Evolutionary conservation across 2,888 invertebrate genomes (phyloP).

Genomic region (Eumacrocentrus americanus): DNA sequence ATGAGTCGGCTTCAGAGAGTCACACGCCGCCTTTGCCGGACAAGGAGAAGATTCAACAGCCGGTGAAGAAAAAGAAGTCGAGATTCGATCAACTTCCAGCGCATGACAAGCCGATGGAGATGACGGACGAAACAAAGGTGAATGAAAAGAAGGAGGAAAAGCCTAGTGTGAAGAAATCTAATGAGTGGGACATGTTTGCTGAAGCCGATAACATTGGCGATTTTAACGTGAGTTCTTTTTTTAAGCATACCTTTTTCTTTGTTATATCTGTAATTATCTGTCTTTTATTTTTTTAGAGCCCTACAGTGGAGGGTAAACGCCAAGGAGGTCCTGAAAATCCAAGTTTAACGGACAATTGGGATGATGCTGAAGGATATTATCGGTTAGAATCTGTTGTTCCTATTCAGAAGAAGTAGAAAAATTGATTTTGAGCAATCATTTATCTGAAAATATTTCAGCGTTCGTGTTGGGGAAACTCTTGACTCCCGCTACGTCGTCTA

Average conservation of each 20-base stretch:
- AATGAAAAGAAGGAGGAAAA: slow-evolving; percentile 50
- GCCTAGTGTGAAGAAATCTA: slow-evolving; percentile 62
- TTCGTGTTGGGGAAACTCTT: slow-evolving; percentile 91
- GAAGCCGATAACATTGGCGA: slow-evolving; percentile 86
- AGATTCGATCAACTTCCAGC: slow-evolving; percentile 44
- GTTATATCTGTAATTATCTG: slow-evolving; percentile 25
- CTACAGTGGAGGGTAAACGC: slow-evolving; percentile 67
- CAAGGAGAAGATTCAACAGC: slow-evolving; percentile 48
- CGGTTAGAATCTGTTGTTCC: slow-evolving; percentile 62
- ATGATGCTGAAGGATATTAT: slow-evolving; percentile 99
- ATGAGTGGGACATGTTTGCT: slow-evolving; percentile 91
- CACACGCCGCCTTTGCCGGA: slow-evolving; percentile 57
- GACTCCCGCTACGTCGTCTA: slow-evolving; percentile 93
- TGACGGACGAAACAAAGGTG: slow-evolving; percentile 40
- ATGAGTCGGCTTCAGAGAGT: slow-evolving; percentile 55
- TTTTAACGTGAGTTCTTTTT: slow-evolving; percentile 69
- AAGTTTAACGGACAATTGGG: slow-evolving; percentile 97
- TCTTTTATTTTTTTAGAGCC: slow-evolving; percentile 66
- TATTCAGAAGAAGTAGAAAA: neutral
- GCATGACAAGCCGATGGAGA: slow-evolving; percentile 39
- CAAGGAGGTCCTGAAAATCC: slow-evolving; percentile 78
- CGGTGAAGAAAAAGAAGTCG: slow-evolving; percentile 48
- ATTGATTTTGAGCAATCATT: neutral
- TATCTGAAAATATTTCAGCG: slow-evolving; percentile 63
- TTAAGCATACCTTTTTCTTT: too few relatives aligned